Conservation (phyloP, 2,113 vertebrate genomes). For the Cygnus atratus region DNA sequence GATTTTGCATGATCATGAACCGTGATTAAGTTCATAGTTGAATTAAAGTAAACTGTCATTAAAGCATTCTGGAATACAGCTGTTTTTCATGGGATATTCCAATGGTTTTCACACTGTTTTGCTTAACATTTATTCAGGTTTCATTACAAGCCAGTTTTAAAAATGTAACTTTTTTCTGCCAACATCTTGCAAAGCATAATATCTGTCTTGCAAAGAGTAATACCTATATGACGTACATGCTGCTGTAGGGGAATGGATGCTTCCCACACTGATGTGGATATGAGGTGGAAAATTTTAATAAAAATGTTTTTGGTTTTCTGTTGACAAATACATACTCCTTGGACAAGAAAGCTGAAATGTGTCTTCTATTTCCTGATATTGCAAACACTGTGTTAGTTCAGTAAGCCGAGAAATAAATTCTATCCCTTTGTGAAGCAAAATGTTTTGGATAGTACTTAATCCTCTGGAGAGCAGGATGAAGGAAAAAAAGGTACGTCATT, state of each 20-base stretch:
- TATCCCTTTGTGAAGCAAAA: not conserved
- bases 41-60: not conserved
- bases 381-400: fast-evolving
- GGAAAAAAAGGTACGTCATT: not conserved
- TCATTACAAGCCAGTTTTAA: not conserved
- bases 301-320: not conserved
- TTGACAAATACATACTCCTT: not conserved
- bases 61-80: not conserved
- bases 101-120: not conserved
- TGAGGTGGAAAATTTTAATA: not conserved
- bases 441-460: not conserved
- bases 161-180: not conserved
- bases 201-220: not conserved
- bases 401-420: not conserved
- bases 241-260: not conserved
- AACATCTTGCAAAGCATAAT: not conserved
- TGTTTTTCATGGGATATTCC: not conserved
- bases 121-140: not conserved
- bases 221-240: not conserved
- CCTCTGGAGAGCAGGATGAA: not conserved
- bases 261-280: not conserved
- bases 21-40: not conserved
- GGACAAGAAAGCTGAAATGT: not conserved
- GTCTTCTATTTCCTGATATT: not conserved
- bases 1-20: not conserved